These are phyloP conservation scores for Ageneiosus marmoratus DNA, from an alignment of 2,113 vertebrate species.

Conservation along the genomic window DNA sequence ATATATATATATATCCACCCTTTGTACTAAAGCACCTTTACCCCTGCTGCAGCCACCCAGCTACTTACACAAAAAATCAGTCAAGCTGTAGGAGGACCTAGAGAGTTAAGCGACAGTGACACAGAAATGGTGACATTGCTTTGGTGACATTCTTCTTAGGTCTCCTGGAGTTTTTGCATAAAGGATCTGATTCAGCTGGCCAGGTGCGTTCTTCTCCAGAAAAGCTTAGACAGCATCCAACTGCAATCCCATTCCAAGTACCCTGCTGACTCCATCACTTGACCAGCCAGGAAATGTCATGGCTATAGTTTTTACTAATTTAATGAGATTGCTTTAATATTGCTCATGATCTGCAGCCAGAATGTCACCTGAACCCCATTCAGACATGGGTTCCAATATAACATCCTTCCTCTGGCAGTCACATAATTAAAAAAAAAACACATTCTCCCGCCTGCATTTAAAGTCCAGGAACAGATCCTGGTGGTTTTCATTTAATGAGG, in stretches of 20 bases:
- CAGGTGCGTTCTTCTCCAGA: slow-evolving; percentile 12
- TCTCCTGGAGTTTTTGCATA: slow-evolving; percentile 20
- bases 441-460: slow-evolving; percentile 44
- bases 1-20: too few relatives aligned
- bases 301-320: neutral
- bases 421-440: slow-evolving; percentile 41
- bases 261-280: neutral
- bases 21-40: neutral
- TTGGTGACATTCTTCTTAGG: slow-evolving; percentile 41
- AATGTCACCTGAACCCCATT: neutral
- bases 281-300: neutral
- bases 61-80: slow-evolving; percentile 35
- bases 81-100: slow-evolving; percentile 37
- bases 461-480: slow-evolving; percentile 7
- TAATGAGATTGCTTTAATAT: slow-evolving; percentile 13
- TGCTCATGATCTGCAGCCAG: neutral
- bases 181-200: slow-evolving; percentile 25
- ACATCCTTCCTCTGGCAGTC: slow-evolving; percentile 22
- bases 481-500: neutral
- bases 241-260: slow-evolving; percentile 6
- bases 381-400: neutral
- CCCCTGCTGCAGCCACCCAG: neutral
- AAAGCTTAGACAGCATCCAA: slow-evolving; percentile 21
- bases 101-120: slow-evolving; percentile 32
- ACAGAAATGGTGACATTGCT: slow-evolving; percentile 46